These are phyloP conservation scores for Merluccius polli DNA, from an alignment of 2,797 vertebrate genomes.

Conservation along the genomic window DNA sequence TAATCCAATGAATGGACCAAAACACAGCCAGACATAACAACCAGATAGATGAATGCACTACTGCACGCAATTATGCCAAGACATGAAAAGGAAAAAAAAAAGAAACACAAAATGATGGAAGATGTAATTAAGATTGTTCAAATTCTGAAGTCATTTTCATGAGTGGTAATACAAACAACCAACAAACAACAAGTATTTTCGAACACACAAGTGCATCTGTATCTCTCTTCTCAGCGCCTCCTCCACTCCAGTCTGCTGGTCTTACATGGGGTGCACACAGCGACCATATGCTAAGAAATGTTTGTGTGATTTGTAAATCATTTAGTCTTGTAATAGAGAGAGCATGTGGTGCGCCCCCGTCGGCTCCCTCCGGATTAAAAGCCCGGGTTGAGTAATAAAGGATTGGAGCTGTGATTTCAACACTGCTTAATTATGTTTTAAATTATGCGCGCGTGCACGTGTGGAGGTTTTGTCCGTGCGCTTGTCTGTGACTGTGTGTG, in stretches of 20 bases:
- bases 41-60: background rate
- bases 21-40: background rate
- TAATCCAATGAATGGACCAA: background rate
- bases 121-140: background rate
- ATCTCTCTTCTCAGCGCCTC: constrained; percentile 30
- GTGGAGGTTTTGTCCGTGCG: constrained; percentile 39
- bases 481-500: background rate
- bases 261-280: constrained; percentile 41
- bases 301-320: constrained; percentile 62
- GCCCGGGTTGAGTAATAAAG: constrained; percentile 41
- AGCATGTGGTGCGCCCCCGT: constrained; percentile 51
- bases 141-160: background rate
- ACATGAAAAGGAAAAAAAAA: background rate
- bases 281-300: constrained; percentile 58
- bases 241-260: constrained; percentile 42
- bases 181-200: too few species aligned
- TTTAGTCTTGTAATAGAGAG: constrained; percentile 65
- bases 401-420: constrained; percentile 48
- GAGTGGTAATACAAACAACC: background rate
- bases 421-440: constrained; percentile 53
- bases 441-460: constrained; percentile 53
- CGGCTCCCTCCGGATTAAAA: constrained; percentile 49
- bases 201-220: constrained; percentile 2
- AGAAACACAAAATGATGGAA: background rate
- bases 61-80: background rate